phyloP scores from a whole-genome alignment of 2,113 vertebrate genomes.

The Brevimyrus niger region DNA sequence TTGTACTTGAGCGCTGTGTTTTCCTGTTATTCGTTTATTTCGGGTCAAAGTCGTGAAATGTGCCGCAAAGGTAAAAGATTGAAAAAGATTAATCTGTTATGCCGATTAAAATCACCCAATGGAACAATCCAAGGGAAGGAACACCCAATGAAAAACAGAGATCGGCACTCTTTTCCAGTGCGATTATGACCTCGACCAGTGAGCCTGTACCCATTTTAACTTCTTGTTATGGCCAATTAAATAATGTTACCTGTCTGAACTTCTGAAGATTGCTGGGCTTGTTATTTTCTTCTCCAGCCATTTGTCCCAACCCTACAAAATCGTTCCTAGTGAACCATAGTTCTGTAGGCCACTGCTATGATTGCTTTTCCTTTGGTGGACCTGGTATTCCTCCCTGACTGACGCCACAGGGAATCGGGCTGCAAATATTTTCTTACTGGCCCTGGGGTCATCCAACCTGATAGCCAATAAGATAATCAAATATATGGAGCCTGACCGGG shows the following conservation, averaged over 20 bases:
- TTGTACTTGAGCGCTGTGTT: not conserved
- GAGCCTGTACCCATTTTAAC: not conserved
- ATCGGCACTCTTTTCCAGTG: not conserved
- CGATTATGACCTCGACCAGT: not conserved
- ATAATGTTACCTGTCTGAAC: not conserved
- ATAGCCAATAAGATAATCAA: not conserved
- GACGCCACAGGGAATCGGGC: not conserved
- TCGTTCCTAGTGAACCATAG: not conserved
- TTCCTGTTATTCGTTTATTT: not conserved
- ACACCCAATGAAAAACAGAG: not conserved
- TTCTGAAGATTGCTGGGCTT: not conserved
- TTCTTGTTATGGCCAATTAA: not conserved
- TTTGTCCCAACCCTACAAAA: not conserved
- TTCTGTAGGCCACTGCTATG: not conserved
- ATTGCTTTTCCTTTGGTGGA: not conserved
- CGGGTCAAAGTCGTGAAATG: not conserved
- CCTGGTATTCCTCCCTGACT: not conserved
- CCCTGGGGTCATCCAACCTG: not conserved
- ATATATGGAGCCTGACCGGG: not conserved
- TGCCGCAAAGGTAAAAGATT: not conserved
- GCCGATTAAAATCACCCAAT: not conserved
- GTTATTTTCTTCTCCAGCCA: not conserved
- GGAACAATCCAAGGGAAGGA: not conserved
- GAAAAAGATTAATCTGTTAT: not conserved
- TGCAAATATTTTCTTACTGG: not conserved